These are phyloP conservation scores for Melanotus villosus DNA, from an alignment of 2,888 invertebrate species.

Conservation along the genomic window DNA sequence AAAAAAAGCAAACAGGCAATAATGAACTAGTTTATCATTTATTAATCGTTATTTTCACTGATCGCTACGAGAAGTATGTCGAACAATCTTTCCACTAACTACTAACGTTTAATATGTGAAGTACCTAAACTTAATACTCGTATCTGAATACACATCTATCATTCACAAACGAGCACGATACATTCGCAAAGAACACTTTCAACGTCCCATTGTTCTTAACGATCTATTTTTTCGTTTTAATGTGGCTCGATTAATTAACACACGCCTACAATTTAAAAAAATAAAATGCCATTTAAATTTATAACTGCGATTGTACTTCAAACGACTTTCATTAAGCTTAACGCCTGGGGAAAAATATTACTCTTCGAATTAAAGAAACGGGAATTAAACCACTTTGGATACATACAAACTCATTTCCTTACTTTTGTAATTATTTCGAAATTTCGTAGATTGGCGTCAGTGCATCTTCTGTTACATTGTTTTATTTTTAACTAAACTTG, in stretches of 20 bases:
- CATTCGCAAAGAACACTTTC: conserved; percentile 5
- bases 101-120: neutral
- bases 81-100: conserved; percentile 22
- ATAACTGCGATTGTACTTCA: neutral
- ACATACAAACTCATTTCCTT: too few species aligned
- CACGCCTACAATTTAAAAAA: neutral
- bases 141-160: conserved; percentile 8
- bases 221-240: neutral
- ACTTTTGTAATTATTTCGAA: too few species aligned
- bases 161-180: conserved; percentile 2
- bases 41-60: conserved; percentile 32
- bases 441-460: too few species aligned
- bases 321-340: neutral
- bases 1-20: conserved; percentile 10
- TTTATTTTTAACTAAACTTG: too few species aligned
- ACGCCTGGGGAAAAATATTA: too few species aligned
- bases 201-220: neutral
- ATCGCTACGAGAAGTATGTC: conserved; percentile 37
- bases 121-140: neutral
- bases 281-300: too few species aligned
- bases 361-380: too few species aligned
- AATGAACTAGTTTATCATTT: conserved; percentile 28
- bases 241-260: neutral
- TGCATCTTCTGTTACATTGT: too few species aligned
- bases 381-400: too few species aligned